Evolutionary conservation across 2,797 vertebrate species (phyloP), one percentile per base, ranked within the genome.

Genomic region (Phalloptychus januarius): DNA sequence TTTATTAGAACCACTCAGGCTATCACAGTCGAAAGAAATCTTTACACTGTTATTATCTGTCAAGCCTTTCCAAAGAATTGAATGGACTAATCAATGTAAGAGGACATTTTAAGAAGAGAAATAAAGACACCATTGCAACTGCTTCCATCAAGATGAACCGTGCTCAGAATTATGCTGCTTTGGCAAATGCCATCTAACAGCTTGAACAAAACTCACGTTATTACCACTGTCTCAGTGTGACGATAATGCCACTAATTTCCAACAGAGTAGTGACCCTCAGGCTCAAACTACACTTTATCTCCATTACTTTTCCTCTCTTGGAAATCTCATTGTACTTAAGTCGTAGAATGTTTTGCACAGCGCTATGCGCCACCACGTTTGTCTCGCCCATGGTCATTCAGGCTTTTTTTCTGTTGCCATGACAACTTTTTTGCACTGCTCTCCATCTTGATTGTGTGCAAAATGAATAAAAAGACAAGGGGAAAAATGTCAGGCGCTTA

Each of bases 311-410:
- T 83, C 67, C 80, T 89, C 48, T 80, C 75, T 6, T n/a, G 76
- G 56, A 87, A 74, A 87, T 75, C 78, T 90, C 79, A 79, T 38
- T 65, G 82, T 85, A 78, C 91, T 83, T 67, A 72, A 86, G 80
- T 90, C 89, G 87, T 86, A 81, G 78, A 87, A 89, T 72, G 87
- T 83, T 83, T 88, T 87, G 75, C 76, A 88, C 79, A 82, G 78
- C 67, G 71, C 81, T 83, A 72, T 16, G 71, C 76, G 75, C 79
- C 76, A 88, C 91, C 88, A 88, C 74, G 50, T 81, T 79, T 79
- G 80, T 82, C 85, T 92, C 87, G 81, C 88, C 92, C 86, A 80
- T 86, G 91, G 93, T 92, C 92, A 92, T 88, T 78, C 84, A 31
- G 28, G 56, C 56, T 67, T 67, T 65, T 63, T 61, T 61, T 36